phyloP scores from a whole-genome alignment of 2,113 vertebrate species.

The Rhegmatorhina hoffmannsi region DNA sequence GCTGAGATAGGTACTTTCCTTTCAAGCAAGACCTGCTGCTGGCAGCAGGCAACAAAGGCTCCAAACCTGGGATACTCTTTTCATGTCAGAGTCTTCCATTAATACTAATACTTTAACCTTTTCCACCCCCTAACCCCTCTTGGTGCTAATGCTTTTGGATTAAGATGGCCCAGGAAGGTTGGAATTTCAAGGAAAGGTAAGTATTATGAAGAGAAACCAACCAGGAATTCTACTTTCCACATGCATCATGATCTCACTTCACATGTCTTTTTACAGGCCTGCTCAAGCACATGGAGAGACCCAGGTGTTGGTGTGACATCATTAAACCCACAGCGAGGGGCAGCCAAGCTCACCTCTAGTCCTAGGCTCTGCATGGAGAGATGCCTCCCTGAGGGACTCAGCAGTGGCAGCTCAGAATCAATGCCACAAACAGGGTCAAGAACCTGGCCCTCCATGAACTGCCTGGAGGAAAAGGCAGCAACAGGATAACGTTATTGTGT shows the following conservation, averaged over 20 bases:
- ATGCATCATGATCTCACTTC: neutral
- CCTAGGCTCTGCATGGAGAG: neutral
- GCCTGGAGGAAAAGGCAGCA: neutral
- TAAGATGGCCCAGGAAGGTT: neutral
- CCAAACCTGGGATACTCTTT: neutral
- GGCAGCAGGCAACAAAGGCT: constrained; percentile 6
- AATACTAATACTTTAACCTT: neutral
- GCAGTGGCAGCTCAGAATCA: neutral
- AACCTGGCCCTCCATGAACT: neutral
- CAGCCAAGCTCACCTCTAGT: neutral
- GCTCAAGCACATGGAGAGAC: neutral
- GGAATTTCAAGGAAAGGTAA: neutral
- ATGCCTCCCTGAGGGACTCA: neutral
- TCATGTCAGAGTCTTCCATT: constrained; percentile 24
- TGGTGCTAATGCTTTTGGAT: neutral
- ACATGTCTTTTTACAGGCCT: neutral
- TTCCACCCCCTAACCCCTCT: neutral
- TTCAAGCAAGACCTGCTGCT: constrained; percentile 31
- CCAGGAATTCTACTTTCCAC: neutral
- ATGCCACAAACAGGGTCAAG: neutral
- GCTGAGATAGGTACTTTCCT: constrained; percentile 56
- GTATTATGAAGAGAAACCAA: neutral
- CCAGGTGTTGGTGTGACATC: neutral
- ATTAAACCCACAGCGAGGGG: rapidly evolving
- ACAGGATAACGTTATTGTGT: neutral